phyloP scores from a whole-genome alignment of 2,113 vertebrate genomes.

The Euleptes europaea region DNA sequence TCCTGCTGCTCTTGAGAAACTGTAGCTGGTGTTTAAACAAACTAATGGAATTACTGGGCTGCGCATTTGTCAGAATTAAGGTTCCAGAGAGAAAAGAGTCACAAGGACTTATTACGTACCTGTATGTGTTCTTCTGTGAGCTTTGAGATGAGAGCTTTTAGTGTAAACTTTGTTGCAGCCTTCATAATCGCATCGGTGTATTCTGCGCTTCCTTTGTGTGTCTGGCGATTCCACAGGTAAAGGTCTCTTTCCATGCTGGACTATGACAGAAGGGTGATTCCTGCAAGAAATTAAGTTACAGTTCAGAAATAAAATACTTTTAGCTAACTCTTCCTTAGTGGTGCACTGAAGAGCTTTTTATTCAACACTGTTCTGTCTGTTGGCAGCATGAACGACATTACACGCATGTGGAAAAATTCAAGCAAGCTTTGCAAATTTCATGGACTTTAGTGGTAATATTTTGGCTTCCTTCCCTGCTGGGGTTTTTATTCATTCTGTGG shows the following conservation, averaged over 20 bases:
- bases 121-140: constrained; percentile 96
- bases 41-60: no score
- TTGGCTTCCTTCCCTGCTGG: constrained; percentile 12
- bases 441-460: constrained; percentile 35
- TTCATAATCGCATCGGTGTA: constrained; percentile 93
- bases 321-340: constrained; percentile 30
- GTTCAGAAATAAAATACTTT: constrained; percentile 37
- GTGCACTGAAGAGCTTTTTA: constrained; percentile 29
- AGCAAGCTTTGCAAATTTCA: constrained; percentile 32
- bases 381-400: constrained; percentile 51
- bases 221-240: constrained; percentile 92
- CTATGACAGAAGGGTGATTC: constrained; percentile 91
- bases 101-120: constrained; percentile 68
- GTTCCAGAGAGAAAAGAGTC: not conserved
- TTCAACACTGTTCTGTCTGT: constrained; percentile 35
- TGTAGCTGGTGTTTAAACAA: not conserved
- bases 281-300: constrained; percentile 66
- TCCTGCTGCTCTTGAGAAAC: not conserved
- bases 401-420: constrained; percentile 53
- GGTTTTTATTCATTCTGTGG: constrained; percentile 33
- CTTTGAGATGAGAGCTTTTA: constrained; percentile 97
- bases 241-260: constrained; percentile 86
- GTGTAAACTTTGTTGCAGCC: constrained; percentile 99
- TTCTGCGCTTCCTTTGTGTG: constrained; percentile 89
- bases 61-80: not conserved